Evolutionary conservation across 2,888 invertebrate species (phyloP).

Genomic region (Drosophila barbarae): DNA sequence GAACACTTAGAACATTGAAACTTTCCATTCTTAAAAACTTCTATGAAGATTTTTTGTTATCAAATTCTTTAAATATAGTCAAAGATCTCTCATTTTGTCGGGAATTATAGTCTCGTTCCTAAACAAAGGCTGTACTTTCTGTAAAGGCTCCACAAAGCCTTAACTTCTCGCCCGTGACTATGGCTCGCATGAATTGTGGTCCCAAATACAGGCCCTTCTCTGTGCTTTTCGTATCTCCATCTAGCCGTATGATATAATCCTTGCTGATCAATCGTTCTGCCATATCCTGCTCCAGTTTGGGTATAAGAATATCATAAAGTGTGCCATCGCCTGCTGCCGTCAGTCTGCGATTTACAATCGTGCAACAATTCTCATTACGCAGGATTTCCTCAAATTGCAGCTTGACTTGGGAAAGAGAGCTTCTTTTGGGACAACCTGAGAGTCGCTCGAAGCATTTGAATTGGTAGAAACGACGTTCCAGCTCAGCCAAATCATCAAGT

Average conservation of each 20-base stretch:
- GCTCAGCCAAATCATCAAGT: slow-evolving; percentile 58
- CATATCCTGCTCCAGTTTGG: slow-evolving; percentile 58
- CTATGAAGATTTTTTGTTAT: neutral
- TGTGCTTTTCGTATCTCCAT: slow-evolving; percentile 69
- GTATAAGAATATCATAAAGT: slow-evolving; percentile 53
- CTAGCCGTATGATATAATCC: slow-evolving; percentile 81
- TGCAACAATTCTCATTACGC: slow-evolving; percentile 58
- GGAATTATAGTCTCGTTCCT: neutral
- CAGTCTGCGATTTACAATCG: slow-evolving; percentile 52
- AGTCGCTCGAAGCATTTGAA: slow-evolving; percentile 75
- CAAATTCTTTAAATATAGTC: neutral
- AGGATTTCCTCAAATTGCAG: slow-evolving; percentile 66
- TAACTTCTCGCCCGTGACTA: slow-evolving; percentile 84
- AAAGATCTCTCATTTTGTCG: neutral
- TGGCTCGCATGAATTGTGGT: slow-evolving; percentile 81
- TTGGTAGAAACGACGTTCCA: slow-evolving; percentile 75
- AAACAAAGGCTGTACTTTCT: slow-evolving; percentile 85
- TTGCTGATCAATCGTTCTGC: slow-evolving; percentile 75
- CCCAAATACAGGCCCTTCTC: slow-evolving; percentile 66
- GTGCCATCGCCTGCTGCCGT: slow-evolving; percentile 39
- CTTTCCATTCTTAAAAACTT: neutral
- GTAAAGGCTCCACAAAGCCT: slow-evolving; percentile 89
- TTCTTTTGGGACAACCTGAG: slow-evolving; percentile 47
- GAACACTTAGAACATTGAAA: neutral
- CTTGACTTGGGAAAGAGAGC: slow-evolving; percentile 45